Conservation (phyloP, 2,888 invertebrate species). For the Parnassius apollo region DNA sequence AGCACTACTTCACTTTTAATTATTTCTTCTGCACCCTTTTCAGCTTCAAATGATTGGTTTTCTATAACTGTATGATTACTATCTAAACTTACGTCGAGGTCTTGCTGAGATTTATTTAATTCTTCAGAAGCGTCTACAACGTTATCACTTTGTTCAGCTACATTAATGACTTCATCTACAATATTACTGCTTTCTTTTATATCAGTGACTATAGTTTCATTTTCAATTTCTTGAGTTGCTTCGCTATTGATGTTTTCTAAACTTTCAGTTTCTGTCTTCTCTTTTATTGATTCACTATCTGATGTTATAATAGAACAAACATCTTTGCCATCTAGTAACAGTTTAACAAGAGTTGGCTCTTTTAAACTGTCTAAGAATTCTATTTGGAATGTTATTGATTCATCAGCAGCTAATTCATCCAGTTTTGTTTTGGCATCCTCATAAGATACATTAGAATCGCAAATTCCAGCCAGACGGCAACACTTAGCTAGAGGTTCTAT, state of each 20-base stretch:
- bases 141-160: constrained; percentile 21
- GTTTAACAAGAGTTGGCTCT: constrained; percentile 81
- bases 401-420: constrained; percentile 56
- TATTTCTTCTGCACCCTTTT: constrained; percentile 33
- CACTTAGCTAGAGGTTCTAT: constrained; percentile 83
- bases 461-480: constrained; percentile 78
- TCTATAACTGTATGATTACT: constrained; percentile 68
- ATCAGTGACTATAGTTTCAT: not conserved
- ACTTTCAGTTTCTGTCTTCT: constrained; percentile 5
- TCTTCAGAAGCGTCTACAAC: constrained; percentile 28
- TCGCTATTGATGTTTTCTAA: constrained; percentile 3
- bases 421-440: constrained; percentile 58
- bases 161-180: constrained; percentile 18
- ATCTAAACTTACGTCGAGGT: constrained; percentile 62
- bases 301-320: constrained; percentile 42
- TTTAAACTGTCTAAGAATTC: constrained; percentile 81
- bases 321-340: constrained; percentile 79
- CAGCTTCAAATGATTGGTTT: constrained; percentile 54
- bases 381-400: constrained; percentile 74
- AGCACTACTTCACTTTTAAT: constrained; percentile 15
- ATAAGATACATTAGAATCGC: constrained; percentile 67
- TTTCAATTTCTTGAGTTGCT: not conserved
- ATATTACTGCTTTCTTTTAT: constrained; percentile 7
- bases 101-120: constrained; percentile 48
- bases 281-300: constrained; percentile 23